Evolutionary conservation across 2,888 invertebrate genomes (phyloP).

Genomic region (Chelonus formosanus): DNA sequence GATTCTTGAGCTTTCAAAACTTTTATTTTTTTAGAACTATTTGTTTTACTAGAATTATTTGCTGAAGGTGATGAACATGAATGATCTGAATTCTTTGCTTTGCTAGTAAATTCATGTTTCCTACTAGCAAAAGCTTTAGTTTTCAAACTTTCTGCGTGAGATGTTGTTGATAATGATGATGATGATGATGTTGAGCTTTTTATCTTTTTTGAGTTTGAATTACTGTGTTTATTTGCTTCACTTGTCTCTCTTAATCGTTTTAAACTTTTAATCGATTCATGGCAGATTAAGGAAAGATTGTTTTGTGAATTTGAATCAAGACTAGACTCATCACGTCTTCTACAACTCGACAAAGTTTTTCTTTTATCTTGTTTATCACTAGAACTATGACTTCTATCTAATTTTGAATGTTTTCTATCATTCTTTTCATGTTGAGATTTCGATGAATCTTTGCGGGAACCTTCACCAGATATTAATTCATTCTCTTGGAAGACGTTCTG

Average conservation of each 20-base stretch:
- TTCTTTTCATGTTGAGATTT: not conserved
- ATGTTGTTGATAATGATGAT: slow-evolving; percentile 14
- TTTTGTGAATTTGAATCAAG: slow-evolving; percentile 9
- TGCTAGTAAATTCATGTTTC: not conserved
- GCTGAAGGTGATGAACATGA: not conserved
- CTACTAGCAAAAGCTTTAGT: slow-evolving; percentile 4
- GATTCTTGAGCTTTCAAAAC: slow-evolving; percentile 31
- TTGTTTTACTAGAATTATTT: slow-evolving; percentile 34
- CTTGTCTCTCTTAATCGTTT: slow-evolving; percentile 19
- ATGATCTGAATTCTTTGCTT: not conserved
- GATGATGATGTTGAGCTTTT: slow-evolving; percentile 7
- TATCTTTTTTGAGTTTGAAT: slow-evolving; percentile 17
- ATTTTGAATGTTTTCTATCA: not conserved
- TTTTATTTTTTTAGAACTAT: slow-evolving; percentile 44
- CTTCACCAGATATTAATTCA: slow-evolving; percentile 4
- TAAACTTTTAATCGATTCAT: slow-evolving; percentile 12
- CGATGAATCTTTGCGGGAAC: slow-evolving; percentile 4
- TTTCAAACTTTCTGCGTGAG: slow-evolving; percentile 28
- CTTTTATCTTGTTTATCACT: slow-evolving; percentile 1
- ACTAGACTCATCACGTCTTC: slow-evolving; percentile 9
- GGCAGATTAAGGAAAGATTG: slow-evolving; percentile 8
- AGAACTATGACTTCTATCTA: not conserved
- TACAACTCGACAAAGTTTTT: not conserved
- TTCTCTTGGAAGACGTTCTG: slow-evolving; percentile 38
- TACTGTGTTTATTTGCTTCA: slow-evolving; percentile 17